These are phyloP conservation scores for Chrysotoxum bicinctum DNA, from an alignment of 2,888 invertebrate genomes.

Conservation along the genomic window DNA sequence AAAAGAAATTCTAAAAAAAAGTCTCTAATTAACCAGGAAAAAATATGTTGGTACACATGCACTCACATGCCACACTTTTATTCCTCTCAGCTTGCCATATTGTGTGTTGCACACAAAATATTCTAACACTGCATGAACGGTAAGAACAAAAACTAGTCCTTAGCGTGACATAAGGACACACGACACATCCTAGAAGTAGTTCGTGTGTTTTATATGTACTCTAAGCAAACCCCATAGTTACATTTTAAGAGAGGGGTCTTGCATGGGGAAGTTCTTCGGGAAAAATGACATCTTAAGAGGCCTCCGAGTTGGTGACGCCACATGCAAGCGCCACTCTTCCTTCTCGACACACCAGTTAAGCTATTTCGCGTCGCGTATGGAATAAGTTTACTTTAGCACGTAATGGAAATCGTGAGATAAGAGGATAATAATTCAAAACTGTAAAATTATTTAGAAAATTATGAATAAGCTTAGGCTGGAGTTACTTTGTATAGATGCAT, in stretches of 20 bases:
- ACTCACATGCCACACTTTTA: constrained; percentile 20
- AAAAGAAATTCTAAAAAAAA: not conserved
- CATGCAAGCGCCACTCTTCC: constrained; percentile 19
- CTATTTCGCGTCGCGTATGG: constrained; percentile 51
- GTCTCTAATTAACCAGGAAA: constrained; percentile 54
- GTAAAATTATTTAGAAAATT: constrained; percentile 25
- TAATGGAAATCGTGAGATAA: constrained; percentile 65
- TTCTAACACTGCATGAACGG: not conserved
- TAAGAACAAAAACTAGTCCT: constrained; percentile 27
- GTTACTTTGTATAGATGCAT: not conserved
- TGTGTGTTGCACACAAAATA: constrained; percentile 1
- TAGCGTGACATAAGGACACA: constrained; percentile 62
- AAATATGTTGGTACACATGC: constrained; percentile 17
- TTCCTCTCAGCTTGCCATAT: not conserved
- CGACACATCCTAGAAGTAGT: constrained; percentile 29
- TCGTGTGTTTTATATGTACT: constrained; percentile 2
- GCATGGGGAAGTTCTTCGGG: constrained; percentile 39
- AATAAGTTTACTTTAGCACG: constrained; percentile 63
- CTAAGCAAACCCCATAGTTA: not conserved
- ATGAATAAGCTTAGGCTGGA: constrained; percentile 1
- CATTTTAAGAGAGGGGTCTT: not conserved
- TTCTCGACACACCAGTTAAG: constrained; percentile 44
- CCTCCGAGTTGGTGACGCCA: constrained; percentile 25
- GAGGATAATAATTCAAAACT: constrained; percentile 63
- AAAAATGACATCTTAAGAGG: constrained; percentile 47